phyloP scores from a whole-genome alignment of 2,888 invertebrate species.

The Lycia hirtaria region DNA sequence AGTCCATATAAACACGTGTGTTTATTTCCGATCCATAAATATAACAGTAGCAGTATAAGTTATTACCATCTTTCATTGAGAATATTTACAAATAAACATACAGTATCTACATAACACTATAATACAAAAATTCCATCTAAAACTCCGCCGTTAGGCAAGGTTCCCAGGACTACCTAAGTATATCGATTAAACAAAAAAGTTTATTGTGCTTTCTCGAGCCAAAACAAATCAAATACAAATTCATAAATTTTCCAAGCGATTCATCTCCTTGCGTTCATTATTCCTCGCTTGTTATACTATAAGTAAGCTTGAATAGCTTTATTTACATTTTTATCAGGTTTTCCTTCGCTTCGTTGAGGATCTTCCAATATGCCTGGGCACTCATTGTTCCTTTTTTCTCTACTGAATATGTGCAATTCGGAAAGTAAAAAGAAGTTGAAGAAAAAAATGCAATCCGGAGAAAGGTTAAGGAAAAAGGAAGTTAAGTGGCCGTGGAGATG shows the following conservation, averaged over 20 bases:
- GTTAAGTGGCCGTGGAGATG: not conserved
- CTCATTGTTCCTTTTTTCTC: not conserved
- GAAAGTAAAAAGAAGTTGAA: not conserved
- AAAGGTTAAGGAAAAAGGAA: not conserved
- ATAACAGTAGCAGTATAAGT: no score
- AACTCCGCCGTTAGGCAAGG: no score
- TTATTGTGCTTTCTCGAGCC: not conserved
- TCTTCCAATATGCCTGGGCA: not conserved
- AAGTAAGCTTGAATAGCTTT: not conserved
- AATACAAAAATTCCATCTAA: no score
- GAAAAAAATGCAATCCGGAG: not conserved
- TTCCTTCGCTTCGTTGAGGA: conserved; percentile 3
- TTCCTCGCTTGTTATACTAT: not conserved
- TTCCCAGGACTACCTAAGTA: no score
- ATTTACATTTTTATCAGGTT: conserved; percentile 17
- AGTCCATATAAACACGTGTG: no score
- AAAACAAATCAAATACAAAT: not conserved
- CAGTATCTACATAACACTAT: no score
- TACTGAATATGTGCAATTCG: conserved; percentile 6
- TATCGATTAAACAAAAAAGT: not conserved
- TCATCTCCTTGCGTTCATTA: not conserved
- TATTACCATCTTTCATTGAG: no score
- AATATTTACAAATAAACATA: no score
- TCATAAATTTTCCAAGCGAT: not conserved
- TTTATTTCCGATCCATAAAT: no score